Conservation (phyloP, 2,113 vertebrate genomes). For the Steatornis caripensis region DNA sequence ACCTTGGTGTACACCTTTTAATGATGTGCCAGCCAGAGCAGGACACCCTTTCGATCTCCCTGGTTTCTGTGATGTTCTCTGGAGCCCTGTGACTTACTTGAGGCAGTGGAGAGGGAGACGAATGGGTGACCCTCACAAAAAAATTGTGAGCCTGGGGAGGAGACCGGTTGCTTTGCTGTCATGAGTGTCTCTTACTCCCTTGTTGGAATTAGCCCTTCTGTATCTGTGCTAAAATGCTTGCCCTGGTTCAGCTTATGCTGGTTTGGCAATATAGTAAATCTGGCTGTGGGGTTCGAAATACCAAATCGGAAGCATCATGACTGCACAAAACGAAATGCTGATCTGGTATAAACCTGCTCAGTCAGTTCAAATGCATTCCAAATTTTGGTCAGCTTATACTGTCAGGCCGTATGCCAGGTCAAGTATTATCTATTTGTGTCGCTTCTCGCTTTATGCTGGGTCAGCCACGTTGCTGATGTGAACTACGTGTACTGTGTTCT, state of each 20-base stretch:
- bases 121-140: neutral
- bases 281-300: neutral
- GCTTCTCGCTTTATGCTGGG: neutral
- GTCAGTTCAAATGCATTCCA: neutral
- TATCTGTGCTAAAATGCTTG: neutral
- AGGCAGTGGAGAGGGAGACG: neutral
- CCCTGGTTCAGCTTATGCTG: neutral
- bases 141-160: neutral
- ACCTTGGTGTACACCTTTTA: neutral
- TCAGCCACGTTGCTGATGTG: neutral
- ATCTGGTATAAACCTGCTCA: neutral
- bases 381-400: neutral
- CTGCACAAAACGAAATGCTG: neutral
- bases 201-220: neutral
- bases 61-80: neutral
- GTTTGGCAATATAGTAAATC: neutral
- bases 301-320: rapidly evolving
- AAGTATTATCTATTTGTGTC: neutral
- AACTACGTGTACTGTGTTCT: neutral
- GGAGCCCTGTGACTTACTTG: neutral
- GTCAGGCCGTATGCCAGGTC: neutral
- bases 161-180: neutral
- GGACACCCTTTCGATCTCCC: neutral
- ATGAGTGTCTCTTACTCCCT: neutral
- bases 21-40: rapidly evolving